Evolutionary conservation across 2,113 vertebrate species (phyloP).

Genomic region (Dicrurus megarhynchus): DNA sequence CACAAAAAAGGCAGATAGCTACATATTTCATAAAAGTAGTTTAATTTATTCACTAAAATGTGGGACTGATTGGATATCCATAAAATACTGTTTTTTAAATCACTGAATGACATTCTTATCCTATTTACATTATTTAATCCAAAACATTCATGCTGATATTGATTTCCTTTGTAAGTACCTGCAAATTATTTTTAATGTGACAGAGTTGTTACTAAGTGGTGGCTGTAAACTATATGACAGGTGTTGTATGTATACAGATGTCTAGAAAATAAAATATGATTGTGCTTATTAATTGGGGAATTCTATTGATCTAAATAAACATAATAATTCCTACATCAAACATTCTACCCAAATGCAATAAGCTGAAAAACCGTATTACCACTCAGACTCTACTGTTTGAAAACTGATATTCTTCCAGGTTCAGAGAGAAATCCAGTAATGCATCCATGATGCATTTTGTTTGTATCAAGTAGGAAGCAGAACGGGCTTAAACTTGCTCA

Average conservation of each 20-base stretch:
- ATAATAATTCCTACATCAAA: background rate
- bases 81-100: background rate
- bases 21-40: background rate
- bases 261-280: conserved; percentile 16
- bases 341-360: background rate
- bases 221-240: background rate
- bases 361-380: background rate
- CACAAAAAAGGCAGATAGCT: background rate
- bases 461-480: background rate
- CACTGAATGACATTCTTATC: background rate
- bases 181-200: conserved; percentile 28
- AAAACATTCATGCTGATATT: background rate
- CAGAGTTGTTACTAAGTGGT: conserved; percentile 33
- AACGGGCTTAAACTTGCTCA: background rate
- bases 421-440: background rate
- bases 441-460: background rate
- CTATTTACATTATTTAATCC: background rate
- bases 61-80: background rate
- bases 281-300: background rate
- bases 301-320: background rate
- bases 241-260: background rate
- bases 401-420: background rate
- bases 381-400: background rate
- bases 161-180: background rate
- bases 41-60: background rate